phyloP scores from a whole-genome alignment of 2,113 vertebrate species.

The Sarotherodon lohbergeri region DNA sequence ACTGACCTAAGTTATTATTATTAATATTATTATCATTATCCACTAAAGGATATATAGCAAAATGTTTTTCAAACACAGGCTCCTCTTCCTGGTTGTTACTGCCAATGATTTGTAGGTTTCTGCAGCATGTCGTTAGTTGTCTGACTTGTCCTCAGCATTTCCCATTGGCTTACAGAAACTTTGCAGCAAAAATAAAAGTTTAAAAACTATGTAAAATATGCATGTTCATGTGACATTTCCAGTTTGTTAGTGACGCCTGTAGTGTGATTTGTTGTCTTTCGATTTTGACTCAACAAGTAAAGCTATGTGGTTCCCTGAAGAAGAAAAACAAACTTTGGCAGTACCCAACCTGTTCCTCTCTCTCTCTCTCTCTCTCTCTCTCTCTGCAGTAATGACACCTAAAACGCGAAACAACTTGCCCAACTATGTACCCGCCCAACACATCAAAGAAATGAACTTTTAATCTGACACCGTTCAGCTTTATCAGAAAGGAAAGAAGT shows the following conservation, averaged over 20 bases:
- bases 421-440: neutral
- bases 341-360: too few species aligned
- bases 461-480: rapidly evolving
- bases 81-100: neutral
- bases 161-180: neutral
- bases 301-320: too few species aligned
- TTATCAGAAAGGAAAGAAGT: neutral
- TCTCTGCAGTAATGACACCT: rapidly evolving
- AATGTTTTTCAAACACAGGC: neutral
- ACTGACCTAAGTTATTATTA: too few species aligned
- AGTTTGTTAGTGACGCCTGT: too few species aligned
- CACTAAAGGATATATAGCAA: neutral
- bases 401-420: neutral
- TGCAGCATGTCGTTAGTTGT: neutral
- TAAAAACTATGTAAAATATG: too few species aligned
- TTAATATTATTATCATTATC: neutral
- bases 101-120: neutral
- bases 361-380: too few species aligned
- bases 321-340: too few species aligned
- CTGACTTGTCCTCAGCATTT: neutral
- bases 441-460: neutral
- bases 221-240: too few species aligned
- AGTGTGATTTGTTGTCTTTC: too few species aligned
- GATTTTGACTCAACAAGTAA: too few species aligned
- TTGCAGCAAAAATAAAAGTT: too few species aligned